These are phyloP conservation scores for Ellobius talpinus DNA, from an alignment of 2,113 vertebrate species.

Conservation along the genomic window DNA sequence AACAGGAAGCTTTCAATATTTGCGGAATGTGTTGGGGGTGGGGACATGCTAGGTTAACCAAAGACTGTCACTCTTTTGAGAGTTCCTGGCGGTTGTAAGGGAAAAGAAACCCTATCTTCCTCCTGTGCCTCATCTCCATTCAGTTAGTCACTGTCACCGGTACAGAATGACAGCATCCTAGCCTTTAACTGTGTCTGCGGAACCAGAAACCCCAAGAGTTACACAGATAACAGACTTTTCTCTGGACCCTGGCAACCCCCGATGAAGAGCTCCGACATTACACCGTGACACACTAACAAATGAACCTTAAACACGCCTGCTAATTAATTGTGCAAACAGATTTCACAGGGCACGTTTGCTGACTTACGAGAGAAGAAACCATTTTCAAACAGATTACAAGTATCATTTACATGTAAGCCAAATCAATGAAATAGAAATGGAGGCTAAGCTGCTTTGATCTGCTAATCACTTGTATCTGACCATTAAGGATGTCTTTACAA, in stretches of 20 bases:
- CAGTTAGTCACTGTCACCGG: background rate
- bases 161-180: rapidly evolving
- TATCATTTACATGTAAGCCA: conserved; percentile 64
- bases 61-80: background rate
- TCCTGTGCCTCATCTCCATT: background rate
- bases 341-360: conserved; percentile 44
- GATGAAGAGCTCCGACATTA: conserved; percentile 47
- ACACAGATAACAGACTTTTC: background rate
- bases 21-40: background rate
- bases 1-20: background rate
- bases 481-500: conserved; percentile 41
- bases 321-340: conserved; percentile 78
- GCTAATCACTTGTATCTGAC: conserved; percentile 55
- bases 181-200: background rate
- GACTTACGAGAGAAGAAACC: conserved; percentile 57
- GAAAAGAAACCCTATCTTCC: background rate
- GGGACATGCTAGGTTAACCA: too few relatives aligned
- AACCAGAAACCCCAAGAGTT: background rate
- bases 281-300: conserved; percentile 59
- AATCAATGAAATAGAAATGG: conserved; percentile 39
- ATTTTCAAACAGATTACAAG: conserved; percentile 73
- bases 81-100: background rate
- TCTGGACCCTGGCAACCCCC: conserved; percentile 33
- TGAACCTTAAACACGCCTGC: conserved; percentile 59
- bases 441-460: conserved; percentile 49